phyloP scores from a whole-genome alignment of 92 coral and sea anemone genomes.

The Epizoanthus illoricatus region DNA sequence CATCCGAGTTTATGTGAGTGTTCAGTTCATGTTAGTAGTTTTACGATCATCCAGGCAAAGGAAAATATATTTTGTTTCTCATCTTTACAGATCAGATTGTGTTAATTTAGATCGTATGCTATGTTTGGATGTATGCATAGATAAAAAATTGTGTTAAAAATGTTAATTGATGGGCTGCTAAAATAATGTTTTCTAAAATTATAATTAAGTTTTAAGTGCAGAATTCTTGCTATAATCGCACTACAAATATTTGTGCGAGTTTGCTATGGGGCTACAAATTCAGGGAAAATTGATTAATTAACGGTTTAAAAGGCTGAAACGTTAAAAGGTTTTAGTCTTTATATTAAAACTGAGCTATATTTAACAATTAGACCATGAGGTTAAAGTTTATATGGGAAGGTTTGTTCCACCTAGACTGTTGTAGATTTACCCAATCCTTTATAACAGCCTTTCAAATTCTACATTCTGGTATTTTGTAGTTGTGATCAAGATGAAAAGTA shows the following conservation, averaged over 20 bases:
- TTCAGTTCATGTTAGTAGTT: not conserved
- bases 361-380: no score
- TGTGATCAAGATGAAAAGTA: conserved; percentile 63
- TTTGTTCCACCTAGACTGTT: no score
- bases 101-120: not conserved
- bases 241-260: not conserved
- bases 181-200: not conserved
- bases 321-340: no score
- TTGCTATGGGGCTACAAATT: not conserved
- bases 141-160: no score
- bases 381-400: no score
- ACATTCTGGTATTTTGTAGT: not conserved
- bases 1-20: conserved; percentile 88
- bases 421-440: no score
- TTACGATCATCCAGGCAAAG: not conserved
- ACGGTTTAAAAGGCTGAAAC: no score
- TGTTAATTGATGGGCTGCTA: no score
- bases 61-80: not conserved
- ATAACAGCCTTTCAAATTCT: not conserved
- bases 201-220: not conserved
- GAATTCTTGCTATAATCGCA: no score
- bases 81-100: not conserved
- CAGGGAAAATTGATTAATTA: no score
- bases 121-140: not conserved
- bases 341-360: no score